Evolutionary conservation across 2,113 vertebrate genomes (phyloP).

Genomic region (Ammospiza nelsoni): DNA sequence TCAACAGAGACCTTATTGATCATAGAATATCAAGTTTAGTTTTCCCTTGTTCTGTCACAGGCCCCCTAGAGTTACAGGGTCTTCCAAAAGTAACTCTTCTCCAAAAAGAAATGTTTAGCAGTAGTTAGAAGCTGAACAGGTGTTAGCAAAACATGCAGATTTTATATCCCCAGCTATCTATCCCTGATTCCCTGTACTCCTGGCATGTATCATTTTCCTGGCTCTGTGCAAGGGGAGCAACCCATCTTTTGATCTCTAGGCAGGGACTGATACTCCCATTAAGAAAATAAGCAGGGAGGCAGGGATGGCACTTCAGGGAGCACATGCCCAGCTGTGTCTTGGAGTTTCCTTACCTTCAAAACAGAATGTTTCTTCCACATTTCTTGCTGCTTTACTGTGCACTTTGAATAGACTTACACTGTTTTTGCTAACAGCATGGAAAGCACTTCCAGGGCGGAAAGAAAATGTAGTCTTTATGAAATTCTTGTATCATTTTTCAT

Average conservation of each 20-base stretch:
- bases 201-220: neutral
- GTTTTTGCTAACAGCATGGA: neutral
- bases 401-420: neutral
- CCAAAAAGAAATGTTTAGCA: neutral
- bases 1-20: neutral
- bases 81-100: neutral
- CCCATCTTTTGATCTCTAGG: neutral
- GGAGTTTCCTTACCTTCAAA: constrained; percentile 3
- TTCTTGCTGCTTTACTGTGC: neutral
- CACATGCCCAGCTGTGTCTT: neutral
- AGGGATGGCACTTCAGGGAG: neutral
- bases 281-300: neutral
- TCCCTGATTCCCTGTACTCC: neutral
- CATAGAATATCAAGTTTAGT: neutral
- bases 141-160: neutral
- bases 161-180: neutral
- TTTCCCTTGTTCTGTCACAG: neutral
- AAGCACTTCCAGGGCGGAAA: neutral
- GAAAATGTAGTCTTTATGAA: neutral
- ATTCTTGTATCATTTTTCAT: neutral
- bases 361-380: neutral
- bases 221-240: neutral
- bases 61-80: neutral
- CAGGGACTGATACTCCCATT: neutral
- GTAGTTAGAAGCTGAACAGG: neutral